Evolutionary conservation across 2,113 vertebrate genomes (phyloP), one percentile per base, ranked within the genome.

Genomic region (Crotalus helleri): DNA sequence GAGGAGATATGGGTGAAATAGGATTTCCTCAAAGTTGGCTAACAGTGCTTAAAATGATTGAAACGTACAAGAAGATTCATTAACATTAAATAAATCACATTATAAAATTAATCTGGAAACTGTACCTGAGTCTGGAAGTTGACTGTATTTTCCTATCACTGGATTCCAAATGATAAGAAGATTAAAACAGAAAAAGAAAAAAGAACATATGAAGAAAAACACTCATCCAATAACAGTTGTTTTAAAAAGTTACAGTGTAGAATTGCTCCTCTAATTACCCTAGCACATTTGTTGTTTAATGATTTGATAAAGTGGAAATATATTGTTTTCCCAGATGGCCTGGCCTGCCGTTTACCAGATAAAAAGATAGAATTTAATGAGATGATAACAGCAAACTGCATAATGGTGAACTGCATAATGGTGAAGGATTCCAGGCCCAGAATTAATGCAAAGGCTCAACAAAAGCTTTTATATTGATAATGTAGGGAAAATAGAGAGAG

Each of bases 121-220:
- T 91, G 39, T 98, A 99, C 99, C 99, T 98, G 97, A 98, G 96
- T 99, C 99, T 94, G 99, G 98, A 91, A 98, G 98, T 88, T 99
- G 98, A 97, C 98, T 99, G 97, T 99, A 99, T 94, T 99, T 99
- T 92, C 99, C 99, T 1, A 99, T 99, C 96, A 99, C 99, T 99
- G 97, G 87, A 94, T 96, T 74, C 95, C n/a, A 17, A 64, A 86
- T 33, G 96, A 59, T 1, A 13, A 90, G 90, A 94, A 29, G 13
- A 90, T 26, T 11, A 61, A 54, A 58, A 69, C 13, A 46, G 53
- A 57, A 58, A 69, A 55, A 55, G 0, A 29, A 91, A 93, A 92
- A 58, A 86, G 92, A 91, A 90, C 23, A 90, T 15, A 92, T 93
- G 90, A 58, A 12, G 95, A 95, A 81, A 94, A 91, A 11, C 54